Evolutionary conservation across 2,888 invertebrate species (phyloP), one percentile per base, ranked within the genome.

Genomic region (Drosophila emarginata): DNA sequence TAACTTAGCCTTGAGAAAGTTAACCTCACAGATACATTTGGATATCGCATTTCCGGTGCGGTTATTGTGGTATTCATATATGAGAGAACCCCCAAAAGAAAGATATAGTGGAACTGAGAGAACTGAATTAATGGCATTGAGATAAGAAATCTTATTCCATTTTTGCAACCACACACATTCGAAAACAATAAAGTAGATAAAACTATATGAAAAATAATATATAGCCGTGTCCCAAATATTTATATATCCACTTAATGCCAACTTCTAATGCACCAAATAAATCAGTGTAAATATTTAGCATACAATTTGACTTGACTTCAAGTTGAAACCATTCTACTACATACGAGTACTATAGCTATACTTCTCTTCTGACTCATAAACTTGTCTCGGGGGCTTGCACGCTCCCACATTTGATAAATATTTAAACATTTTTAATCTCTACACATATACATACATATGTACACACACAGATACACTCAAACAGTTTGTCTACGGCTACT

Each of bases 341-440:
- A 56, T 18, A 56, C 2, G 14, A 9, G 45, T 45, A 45, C 45
- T 45, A 45, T 21, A 21, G 32, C 32, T 32, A 32, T 32, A 45
- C 45, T 45, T 21, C 45, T 45, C 9, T 12, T 18, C 76, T 83
- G 83, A 84, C 74, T 84, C 83, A 84, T 72, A 79, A 84, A 87
- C 83, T 81, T 84, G 83, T 81, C 77, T 81, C 45, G 45, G 45
- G 45, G 45, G 45, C 54, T 71, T 71, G 78, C 78, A 75, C 82
- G 74, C 87, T 84, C 83, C 83, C 84, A 87, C 87, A 81, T 84
- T 84, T 84, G 84, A 84, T 81, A 81, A 83, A 83, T 86, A 83
- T 78, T 79, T 76, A 80, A 84, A 61, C 74, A 72, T 74, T 74
- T 81, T 80, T 75, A 86, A 86, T 81, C 83, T 72, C 64, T 58